Conservation (phyloP, 1,140 invertebrate species). For the Tetranychus urticae region DNA sequence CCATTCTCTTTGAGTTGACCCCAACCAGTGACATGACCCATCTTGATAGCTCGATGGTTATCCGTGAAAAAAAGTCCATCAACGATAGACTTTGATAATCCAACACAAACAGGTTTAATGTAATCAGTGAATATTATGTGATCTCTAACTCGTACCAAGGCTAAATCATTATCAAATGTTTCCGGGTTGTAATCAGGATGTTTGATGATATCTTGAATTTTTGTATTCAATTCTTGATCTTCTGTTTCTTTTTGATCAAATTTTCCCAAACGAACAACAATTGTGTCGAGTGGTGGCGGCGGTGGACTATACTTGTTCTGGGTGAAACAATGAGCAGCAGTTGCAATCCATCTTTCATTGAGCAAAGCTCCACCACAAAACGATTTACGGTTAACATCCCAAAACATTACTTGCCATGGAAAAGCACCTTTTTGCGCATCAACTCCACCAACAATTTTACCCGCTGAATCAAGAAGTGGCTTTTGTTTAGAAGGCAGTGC, state of each 20-base stretch:
- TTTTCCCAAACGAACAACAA: constrained; percentile 12
- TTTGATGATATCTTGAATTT: constrained; percentile 6
- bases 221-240: constrained; percentile 5
- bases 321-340: constrained; percentile 16
- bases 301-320: constrained; percentile 1
- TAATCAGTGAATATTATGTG: constrained; percentile 13
- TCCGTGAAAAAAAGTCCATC: neutral
- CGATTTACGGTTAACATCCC: constrained; percentile 11
- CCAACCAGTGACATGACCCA: constrained; percentile 17
- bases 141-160: constrained; percentile 25
- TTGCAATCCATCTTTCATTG: constrained; percentile 15
- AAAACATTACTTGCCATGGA: constrained; percentile 17
- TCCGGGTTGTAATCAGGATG: constrained; percentile 28
- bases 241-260: constrained; percentile 9
- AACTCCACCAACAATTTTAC: constrained; percentile 15
- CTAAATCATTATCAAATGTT: constrained; percentile 46
- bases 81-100: neutral
- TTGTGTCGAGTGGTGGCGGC: neutral
- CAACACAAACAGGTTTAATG: constrained; percentile 16
- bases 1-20: constrained; percentile 15
- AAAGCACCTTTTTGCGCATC: constrained; percentile 12
- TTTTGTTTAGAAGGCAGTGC: constrained; percentile 6
- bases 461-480: constrained; percentile 4
- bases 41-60: neutral
- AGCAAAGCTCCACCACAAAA: constrained; percentile 16